A percentile compares a stretch with the other conserved stretches of the same genome.
Evolutionary conservation across 2,797 vertebrate genomes (phyloP).

Genomic region (Sardinella longiceps): DNA sequence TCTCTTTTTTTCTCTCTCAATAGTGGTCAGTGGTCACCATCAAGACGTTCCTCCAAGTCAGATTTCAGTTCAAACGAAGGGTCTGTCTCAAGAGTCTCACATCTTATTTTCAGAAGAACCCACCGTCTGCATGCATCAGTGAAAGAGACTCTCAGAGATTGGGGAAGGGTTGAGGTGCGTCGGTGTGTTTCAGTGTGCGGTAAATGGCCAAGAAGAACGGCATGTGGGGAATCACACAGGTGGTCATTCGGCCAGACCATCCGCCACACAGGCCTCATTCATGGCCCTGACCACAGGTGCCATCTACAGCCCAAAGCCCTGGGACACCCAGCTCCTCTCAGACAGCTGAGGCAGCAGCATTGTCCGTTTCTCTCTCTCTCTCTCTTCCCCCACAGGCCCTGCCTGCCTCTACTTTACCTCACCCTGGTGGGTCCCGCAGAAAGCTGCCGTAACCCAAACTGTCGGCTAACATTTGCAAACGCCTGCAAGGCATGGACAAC

Average conservation of each 20-base stretch:
- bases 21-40: not conserved
- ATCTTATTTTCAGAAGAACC: not conserved
- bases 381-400: not conserved
- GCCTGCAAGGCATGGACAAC: not conserved
- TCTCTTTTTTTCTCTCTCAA: not conserved
- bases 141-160: not conserved
- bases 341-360: conserved; percentile 12
- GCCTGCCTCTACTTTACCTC: not conserved
- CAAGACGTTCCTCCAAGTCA: not conserved
- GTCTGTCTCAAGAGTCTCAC: not conserved
- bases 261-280: conserved; percentile 40
- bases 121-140: not conserved
- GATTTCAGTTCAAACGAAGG: not conserved
- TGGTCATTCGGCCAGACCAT: not conserved
- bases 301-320: not conserved
- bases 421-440: conserved; percentile 2
- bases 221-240: not conserved
- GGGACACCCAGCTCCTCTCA: not conserved
- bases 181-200: not conserved
- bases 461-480: conserved; percentile 17
- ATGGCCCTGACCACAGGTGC: conserved; percentile 38
- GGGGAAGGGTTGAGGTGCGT: not conserved
- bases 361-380: not conserved
- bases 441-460: not conserved
- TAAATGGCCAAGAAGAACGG: not conserved